A percentile compares a stretch with the other conserved stretches of the same genome.
Evolutionary conservation across 2,797 vertebrate species (phyloP).

Genomic region (Gobionotothen gibberifrons): DNA sequence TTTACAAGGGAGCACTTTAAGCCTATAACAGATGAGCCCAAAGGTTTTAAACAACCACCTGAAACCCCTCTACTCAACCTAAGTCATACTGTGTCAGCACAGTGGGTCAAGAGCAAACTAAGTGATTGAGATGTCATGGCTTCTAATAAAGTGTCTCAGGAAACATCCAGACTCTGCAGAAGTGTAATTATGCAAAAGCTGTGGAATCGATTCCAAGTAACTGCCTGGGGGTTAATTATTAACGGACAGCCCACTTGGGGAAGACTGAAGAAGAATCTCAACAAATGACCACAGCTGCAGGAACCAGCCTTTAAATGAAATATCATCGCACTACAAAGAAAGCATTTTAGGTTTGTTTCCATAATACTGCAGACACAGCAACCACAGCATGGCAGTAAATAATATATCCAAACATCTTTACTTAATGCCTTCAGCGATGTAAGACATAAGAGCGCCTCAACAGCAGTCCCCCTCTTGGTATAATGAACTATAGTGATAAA

Average conservation of each 20-base stretch:
- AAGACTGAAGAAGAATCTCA: conserved; percentile 16
- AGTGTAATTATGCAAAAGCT: conserved; percentile 26
- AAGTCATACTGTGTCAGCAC: not conserved
- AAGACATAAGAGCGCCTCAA: conserved; percentile 11
- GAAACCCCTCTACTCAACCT: not conserved
- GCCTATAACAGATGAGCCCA: not conserved
- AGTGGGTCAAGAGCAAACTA: conserved; percentile 25
- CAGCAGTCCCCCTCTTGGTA: not conserved
- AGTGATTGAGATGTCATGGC: conserved; percentile 1
- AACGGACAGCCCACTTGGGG: conserved; percentile 12
- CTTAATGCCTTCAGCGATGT: not conserved
- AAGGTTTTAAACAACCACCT: not conserved
- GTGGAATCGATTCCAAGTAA: conserved; percentile 8
- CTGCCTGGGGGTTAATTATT: conserved; percentile 29
- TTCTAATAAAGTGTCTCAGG: conserved; percentile 6
- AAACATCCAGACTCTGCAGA: conserved; percentile 4
- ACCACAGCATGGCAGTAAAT: conserved; percentile 1
- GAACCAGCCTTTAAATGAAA: not conserved
- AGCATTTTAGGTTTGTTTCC: not conserved
- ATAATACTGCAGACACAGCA: conserved; percentile 11
- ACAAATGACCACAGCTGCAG: conserved; percentile 14
- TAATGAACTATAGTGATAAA: conserved; percentile 7
- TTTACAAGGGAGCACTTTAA: not conserved
- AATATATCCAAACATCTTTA: not conserved
- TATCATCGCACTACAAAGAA: not conserved